Evolutionary conservation across 1,140 invertebrate species (phyloP).

Genomic region (Prorops nasuta): DNA sequence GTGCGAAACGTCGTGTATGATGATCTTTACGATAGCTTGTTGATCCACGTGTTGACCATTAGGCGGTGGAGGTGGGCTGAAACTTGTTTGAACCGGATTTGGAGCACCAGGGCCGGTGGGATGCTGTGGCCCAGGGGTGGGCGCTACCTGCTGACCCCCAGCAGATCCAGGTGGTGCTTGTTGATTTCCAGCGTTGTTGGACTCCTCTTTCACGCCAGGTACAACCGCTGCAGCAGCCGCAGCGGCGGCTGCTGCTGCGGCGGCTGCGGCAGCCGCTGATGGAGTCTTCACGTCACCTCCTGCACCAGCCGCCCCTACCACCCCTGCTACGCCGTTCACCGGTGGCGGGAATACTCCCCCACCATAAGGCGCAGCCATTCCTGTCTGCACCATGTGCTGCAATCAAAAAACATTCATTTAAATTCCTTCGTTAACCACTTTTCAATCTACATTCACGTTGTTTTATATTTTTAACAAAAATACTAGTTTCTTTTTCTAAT

Average conservation of each 20-base stretch:
- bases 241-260: slow-evolving; percentile 49
- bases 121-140: slow-evolving; percentile 40
- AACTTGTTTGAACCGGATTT: slow-evolving; percentile 44
- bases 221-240: slow-evolving; percentile 48
- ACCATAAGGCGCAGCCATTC: slow-evolving; percentile 83
- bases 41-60: slow-evolving; percentile 55
- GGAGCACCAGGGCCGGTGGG: slow-evolving; percentile 40
- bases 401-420: slow-evolving; percentile 54
- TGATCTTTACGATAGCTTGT: slow-evolving; percentile 52
- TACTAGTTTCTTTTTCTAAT: slow-evolving; percentile 6
- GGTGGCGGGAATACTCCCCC: slow-evolving; percentile 73
- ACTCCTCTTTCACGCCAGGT: slow-evolving; percentile 48
- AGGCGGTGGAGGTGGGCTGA: slow-evolving; percentile 51
- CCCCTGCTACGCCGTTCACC: slow-evolving; percentile 68
- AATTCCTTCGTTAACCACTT: slow-evolving; percentile 7
- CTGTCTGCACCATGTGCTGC: slow-evolving; percentile 94
- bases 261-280: slow-evolving; percentile 53
- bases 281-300: slow-evolving; percentile 45
- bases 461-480: no score
- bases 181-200: slow-evolving; percentile 37
- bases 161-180: slow-evolving; percentile 30
- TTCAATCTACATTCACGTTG: no score
- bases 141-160: slow-evolving; percentile 44
- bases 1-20: no score
- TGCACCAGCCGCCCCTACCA: slow-evolving; percentile 53